Evolutionary conservation across 2,888 invertebrate species (phyloP).

Genomic region (Antitype chi): DNA sequence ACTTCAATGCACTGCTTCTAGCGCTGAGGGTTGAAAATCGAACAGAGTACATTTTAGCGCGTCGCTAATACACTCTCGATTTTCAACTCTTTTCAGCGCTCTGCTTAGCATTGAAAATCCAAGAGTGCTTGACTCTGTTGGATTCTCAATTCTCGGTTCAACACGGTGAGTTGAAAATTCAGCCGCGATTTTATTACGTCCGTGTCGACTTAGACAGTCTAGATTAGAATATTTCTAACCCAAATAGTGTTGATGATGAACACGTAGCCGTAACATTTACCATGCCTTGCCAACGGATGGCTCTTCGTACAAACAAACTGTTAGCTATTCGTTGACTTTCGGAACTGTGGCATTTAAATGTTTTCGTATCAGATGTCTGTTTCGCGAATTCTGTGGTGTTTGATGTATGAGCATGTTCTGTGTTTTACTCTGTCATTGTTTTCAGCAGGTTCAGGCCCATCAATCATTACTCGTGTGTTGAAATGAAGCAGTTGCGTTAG

Average conservation of each 20-base stretch:
- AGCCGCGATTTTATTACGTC: not conserved
- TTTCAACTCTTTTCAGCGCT: no score
- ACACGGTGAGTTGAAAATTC: not conserved
- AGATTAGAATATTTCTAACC: conserved; percentile 37
- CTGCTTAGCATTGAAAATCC: no score
- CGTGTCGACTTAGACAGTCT: conserved; percentile 4
- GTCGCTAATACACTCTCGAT: no score
- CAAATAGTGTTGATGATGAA: conserved; percentile 47
- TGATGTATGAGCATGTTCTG: conserved; percentile 13
- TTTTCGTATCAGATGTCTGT: conserved; percentile 9
- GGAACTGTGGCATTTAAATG: conserved; percentile 11
- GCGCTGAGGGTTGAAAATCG: no score
- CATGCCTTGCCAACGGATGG: conserved; percentile 42
- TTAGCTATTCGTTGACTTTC: conserved; percentile 4
- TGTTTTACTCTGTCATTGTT: conserved; percentile 28
- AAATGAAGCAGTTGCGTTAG: conserved; percentile 20
- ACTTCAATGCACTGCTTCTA: no score
- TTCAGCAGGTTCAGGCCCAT: conserved; percentile 4
- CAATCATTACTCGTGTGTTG: conserved; percentile 12
- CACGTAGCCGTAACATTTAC: conserved; percentile 34
- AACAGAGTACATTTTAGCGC: no score
- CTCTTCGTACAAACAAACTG: conserved; percentile 51
- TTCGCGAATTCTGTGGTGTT: conserved; percentile 1
- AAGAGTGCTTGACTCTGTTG: no score
- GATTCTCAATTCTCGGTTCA: no score